phyloP scores from a whole-genome alignment of 2,113 vertebrate species.

The Thinocorus orbignyianus region DNA sequence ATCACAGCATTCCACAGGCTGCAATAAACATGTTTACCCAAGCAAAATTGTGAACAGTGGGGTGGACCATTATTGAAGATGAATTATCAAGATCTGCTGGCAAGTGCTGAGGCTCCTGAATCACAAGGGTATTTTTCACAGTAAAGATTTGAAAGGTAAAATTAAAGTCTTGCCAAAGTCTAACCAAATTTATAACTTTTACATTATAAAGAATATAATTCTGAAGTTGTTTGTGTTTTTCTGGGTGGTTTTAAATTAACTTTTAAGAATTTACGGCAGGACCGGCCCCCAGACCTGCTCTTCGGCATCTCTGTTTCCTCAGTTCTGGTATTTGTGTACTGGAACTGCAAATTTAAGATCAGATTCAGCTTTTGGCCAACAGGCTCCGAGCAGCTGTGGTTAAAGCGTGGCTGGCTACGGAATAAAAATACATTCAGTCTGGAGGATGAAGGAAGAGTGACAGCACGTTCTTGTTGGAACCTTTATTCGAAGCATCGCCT shows the following conservation, averaged over 20 bases:
- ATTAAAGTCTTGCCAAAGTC: not conserved
- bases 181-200: not conserved
- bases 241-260: not conserved
- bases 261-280: not conserved
- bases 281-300: not conserved
- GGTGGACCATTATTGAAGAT: not conserved
- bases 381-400: not conserved
- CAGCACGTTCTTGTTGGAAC: not conserved
- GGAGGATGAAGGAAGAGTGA: not conserved
- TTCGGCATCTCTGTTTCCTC: not conserved
- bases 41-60: not conserved
- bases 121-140: not conserved
- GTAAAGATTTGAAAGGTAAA: not conserved
- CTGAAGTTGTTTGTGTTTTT: not conserved
- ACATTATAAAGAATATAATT: not conserved
- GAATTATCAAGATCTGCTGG: not conserved
- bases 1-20: not conserved
- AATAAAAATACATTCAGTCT: not conserved
- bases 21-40: not conserved
- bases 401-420: not conserved
- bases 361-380: not conserved
- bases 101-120: not conserved
- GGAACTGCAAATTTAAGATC: not conserved
- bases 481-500: not conserved
- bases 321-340: not conserved